Evolutionary conservation across 2,888 invertebrate species (phyloP).

Genomic region (Taenaris catops): DNA sequence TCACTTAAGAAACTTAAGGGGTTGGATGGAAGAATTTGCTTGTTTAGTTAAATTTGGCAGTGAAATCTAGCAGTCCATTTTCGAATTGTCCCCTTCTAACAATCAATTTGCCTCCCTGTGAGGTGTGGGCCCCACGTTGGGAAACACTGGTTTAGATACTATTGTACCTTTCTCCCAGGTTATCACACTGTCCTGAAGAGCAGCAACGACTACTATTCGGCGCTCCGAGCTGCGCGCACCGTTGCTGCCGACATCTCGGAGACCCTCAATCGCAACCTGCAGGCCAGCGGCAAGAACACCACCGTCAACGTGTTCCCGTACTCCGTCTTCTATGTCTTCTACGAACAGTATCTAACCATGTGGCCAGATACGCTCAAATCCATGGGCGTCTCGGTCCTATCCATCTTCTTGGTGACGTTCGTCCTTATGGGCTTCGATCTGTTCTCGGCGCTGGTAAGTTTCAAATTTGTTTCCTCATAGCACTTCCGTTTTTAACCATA

Average conservation of each 20-base stretch:
- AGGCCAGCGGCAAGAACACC: slow-evolving; percentile 52
- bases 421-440: slow-evolving; percentile 96
- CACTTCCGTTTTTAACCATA: no score
- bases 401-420: slow-evolving; percentile 97
- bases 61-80: no score
- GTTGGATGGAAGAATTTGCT: no score
- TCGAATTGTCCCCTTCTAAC: no score
- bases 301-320: slow-evolving; percentile 90
- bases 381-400: slow-evolving; percentile 91
- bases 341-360: slow-evolving; percentile 98
- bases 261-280: slow-evolving; percentile 83
- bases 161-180: slow-evolving; percentile 78
- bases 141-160: no score
- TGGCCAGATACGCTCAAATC: slow-evolving; percentile 94
- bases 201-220: slow-evolving; percentile 93
- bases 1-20: no score
- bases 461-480: no score
- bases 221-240: slow-evolving; percentile 89
- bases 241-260: slow-evolving; percentile 91
- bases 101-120: no score
- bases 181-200: slow-evolving; percentile 96
- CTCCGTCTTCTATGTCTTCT: slow-evolving; percentile 98
- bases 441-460: slow-evolving; percentile 86
- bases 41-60: no score
- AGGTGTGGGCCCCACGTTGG: no score